These are phyloP conservation scores for Parus major DNA, from an alignment of 2,113 vertebrate genomes.

Conservation along the genomic window DNA sequence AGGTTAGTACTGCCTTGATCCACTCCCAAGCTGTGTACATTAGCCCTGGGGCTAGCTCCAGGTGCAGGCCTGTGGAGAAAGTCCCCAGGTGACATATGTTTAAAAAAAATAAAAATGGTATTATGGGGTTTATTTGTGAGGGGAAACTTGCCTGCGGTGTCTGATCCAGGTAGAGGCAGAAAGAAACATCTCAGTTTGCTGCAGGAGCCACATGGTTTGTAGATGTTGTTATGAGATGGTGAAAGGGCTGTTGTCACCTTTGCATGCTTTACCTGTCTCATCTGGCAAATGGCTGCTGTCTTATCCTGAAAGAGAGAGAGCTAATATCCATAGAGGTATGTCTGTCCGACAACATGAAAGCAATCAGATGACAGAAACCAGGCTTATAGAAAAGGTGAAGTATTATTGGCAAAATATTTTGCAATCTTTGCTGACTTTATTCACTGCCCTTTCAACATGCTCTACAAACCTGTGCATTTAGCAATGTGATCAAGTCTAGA, in stretches of 20 bases:
- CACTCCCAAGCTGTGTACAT: background rate
- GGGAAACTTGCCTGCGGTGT: background rate
- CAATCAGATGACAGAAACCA: background rate
- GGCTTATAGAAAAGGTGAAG: background rate
- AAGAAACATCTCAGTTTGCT: background rate
- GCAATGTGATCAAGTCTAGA: background rate
- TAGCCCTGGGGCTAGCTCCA: background rate
- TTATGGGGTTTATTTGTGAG: background rate
- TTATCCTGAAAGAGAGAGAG: background rate
- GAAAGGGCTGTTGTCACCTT: background rate
- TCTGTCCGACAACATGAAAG: background rate
- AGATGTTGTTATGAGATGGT: background rate
- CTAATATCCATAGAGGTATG: background rate
- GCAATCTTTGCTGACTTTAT: background rate
- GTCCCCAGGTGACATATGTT: background rate
- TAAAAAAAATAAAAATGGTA: background rate
- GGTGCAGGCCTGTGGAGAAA: background rate
- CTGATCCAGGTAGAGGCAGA: background rate
- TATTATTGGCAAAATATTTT: background rate
- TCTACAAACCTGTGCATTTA: background rate
- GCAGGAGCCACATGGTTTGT: background rate
- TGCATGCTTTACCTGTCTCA: background rate
- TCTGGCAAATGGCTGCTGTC: background rate
- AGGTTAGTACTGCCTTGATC: constrained; percentile 34
- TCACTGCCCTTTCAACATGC: background rate